These are phyloP conservation scores for Acrocephalus kingi DNA, from an alignment of 2,113 vertebrate genomes.

Conservation along the genomic window DNA sequence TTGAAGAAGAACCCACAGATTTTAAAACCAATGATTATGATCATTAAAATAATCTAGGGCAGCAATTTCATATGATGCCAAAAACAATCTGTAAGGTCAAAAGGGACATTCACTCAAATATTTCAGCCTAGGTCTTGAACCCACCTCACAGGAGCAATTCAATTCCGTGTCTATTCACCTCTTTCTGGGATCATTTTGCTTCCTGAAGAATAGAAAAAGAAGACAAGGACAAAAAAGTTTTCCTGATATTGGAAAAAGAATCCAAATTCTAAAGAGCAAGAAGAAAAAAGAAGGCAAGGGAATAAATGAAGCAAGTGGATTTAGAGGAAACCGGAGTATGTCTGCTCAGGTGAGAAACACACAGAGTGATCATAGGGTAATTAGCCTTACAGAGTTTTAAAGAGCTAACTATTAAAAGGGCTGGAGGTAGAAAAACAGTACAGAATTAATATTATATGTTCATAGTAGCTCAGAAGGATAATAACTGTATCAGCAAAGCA, in stretches of 20 bases:
- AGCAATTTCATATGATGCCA: not conserved
- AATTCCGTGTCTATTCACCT: not conserved
- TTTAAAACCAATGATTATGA: not conserved
- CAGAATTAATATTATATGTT: constrained; percentile 26
- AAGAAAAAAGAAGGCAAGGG: not conserved
- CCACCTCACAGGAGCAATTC: not conserved
- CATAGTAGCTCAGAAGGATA: constrained; percentile 36
- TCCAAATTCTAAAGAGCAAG: not conserved
- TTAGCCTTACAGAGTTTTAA: not conserved
- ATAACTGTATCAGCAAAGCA: constrained; percentile 37
- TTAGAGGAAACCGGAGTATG: not conserved
- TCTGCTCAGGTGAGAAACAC: not conserved
- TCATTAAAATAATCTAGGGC: not conserved
- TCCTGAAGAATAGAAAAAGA: not conserved
- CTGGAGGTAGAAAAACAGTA: not conserved
- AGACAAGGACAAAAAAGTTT: not conserved
- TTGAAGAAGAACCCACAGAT: not conserved
- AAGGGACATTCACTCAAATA: not conserved
- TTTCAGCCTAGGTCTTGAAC: not conserved
- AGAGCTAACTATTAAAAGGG: not conserved
- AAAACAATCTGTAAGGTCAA: not conserved
- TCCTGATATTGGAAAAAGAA: not conserved
- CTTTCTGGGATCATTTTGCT: not conserved
- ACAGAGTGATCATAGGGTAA: not conserved
- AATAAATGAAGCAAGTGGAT: not conserved